phyloP scores from a whole-genome alignment of 2,113 vertebrate species.

The Microcebus murinus region DNA sequence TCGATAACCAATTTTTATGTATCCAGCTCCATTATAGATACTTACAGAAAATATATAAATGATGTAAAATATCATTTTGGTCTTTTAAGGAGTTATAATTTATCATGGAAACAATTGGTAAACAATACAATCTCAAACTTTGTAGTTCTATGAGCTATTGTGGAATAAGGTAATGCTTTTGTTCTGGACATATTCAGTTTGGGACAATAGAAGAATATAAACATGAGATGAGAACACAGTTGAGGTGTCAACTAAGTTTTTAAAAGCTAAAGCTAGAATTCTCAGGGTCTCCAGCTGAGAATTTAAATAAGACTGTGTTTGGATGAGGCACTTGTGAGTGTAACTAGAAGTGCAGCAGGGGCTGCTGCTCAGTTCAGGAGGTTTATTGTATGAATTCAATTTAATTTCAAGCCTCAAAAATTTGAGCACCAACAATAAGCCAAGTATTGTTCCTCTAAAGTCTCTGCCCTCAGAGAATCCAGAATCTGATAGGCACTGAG shows the following conservation, averaged over 20 bases:
- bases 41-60: slow-evolving; percentile 19
- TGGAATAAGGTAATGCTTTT: neutral
- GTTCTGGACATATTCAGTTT: neutral
- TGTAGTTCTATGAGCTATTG: neutral
- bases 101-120: neutral
- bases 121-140: slow-evolving; percentile 4
- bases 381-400: neutral
- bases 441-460: neutral
- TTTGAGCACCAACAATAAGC: neutral
- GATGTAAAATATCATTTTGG: neutral
- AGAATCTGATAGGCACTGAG: neutral
- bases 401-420: neutral
- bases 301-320: neutral
- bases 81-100: slow-evolving; percentile 19
- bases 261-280: neutral
- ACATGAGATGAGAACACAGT: neutral
- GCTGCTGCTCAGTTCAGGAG: neutral
- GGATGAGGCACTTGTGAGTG: neutral
- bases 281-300: neutral
- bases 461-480: neutral
- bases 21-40: neutral
- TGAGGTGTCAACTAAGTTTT: neutral
- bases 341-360: neutral
- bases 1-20: slow-evolving; percentile 33
- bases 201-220: neutral